Evolutionary conservation across 2,888 invertebrate species (phyloP), one percentile per base, ranked within the genome.

Genomic region (Nysson spinosus): DNA sequence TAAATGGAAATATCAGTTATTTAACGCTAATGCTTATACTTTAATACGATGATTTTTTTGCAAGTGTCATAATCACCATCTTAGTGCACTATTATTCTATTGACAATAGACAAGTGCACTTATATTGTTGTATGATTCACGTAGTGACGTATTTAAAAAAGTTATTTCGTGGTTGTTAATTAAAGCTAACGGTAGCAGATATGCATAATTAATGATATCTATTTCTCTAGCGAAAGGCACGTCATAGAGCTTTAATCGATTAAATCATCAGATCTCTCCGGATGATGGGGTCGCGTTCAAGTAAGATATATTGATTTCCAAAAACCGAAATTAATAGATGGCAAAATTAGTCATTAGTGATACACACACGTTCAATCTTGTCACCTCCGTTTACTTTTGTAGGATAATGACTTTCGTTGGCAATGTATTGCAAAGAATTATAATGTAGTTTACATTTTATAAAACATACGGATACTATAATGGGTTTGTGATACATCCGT

Each of bases 201-300:
- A 40, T 66, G 46, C 67, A 49, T 74, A 67, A 75, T 64, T 73
- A 64, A 74, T 77, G 17, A 52, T 72, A 61, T 72, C 58, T 71
- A 61, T 77, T 80, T 73, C 66, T 74, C 67, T 76, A 78, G 75
- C 63, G 60, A 72, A 75, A 70, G 30, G 60, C 46, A 71, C 56
- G 61, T 43, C 61, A 14, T 74, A 67, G 68, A 61, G 44, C 55
- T 72, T 65, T 69, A 72, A 55, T 55, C 57, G 69, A 70, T 63
- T 68, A 35, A 69, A 50, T 55, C 49, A 50, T 72, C 61, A 60
- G 57, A 57, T 74, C 56, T 56, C 44, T n/a, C n/a, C 49, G 66
- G 69, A 55, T 60, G 69, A 64, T 54, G 73, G 64, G 62, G 55
- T 66, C 57, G 49, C 55, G 49, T 63, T 70, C 58, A 65, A 32